Evolutionary conservation across 2,888 invertebrate species (phyloP).

Genomic region (Patella caerulea): DNA sequence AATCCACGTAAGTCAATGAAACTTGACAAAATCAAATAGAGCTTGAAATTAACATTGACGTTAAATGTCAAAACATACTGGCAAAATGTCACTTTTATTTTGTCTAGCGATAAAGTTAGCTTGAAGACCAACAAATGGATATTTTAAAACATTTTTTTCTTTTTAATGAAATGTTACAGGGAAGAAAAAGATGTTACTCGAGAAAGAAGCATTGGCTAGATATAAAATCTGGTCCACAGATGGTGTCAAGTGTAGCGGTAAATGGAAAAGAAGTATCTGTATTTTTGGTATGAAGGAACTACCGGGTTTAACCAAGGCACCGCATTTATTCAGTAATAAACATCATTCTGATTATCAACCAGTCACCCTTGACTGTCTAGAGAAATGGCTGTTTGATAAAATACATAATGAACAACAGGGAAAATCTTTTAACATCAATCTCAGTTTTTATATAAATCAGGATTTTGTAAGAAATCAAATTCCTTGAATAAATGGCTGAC

Average conservation of each 20-base stretch:
- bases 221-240: not conserved
- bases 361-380: slow-evolving; percentile 14
- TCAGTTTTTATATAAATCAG: not conserved
- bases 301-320: not conserved
- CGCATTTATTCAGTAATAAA: slow-evolving; percentile 18
- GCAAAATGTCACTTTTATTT: no score
- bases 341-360: not conserved
- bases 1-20: no score
- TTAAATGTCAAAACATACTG: no score
- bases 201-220: not conserved
- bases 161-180: no score
- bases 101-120: no score
- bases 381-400: slow-evolving; percentile 11
- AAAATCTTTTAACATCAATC: not conserved
- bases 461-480: not conserved
- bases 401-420: not conserved
- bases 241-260: not conserved
- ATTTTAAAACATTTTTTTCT: no score
- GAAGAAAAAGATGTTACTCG: not conserved
- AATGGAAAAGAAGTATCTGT: slow-evolving; percentile 10
- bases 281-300: slow-evolving; percentile 16
- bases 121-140: no score
- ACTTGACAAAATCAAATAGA: no score
- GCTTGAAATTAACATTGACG: no score
- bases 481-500: no score